Conservation (phyloP, 1,140 invertebrate genomes). For the Cepaea nemoralis region DNA sequence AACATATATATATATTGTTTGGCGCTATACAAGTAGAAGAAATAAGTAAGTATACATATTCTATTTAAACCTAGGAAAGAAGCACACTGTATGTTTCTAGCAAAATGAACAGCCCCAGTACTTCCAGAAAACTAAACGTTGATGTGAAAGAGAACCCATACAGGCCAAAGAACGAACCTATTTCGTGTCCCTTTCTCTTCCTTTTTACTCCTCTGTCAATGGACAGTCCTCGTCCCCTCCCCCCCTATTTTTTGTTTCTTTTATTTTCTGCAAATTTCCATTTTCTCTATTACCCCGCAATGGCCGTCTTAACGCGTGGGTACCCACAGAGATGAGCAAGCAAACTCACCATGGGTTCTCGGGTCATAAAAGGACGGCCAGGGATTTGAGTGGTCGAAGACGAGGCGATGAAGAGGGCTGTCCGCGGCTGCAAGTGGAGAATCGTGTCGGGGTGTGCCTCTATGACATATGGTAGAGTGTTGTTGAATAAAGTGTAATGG, state of each 20-base stretch:
- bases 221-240: too few species aligned
- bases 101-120: not conserved
- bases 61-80: not conserved
- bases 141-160: not conserved
- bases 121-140: constrained; percentile 3
- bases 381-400: not conserved
- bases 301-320: not conserved
- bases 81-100: not conserved
- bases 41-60: too few species aligned
- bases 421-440: not conserved
- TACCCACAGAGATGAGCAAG: constrained; percentile 5
- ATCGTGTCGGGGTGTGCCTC: constrained; percentile 5
- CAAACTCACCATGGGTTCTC: not conserved
- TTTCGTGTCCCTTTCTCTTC: too few species aligned
- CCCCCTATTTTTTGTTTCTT: not conserved
- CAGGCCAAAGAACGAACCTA: not conserved
- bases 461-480: not conserved
- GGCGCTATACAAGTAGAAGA: too few species aligned
- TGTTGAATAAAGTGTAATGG: not conserved
- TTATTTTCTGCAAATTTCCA: not conserved
- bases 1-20: too few species aligned
- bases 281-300: not conserved
- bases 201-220: not conserved
- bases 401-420: not conserved
- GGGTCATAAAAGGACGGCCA: not conserved